Conservation (phyloP, 2,888 invertebrate genomes). For the Empis stercorea region DNA sequence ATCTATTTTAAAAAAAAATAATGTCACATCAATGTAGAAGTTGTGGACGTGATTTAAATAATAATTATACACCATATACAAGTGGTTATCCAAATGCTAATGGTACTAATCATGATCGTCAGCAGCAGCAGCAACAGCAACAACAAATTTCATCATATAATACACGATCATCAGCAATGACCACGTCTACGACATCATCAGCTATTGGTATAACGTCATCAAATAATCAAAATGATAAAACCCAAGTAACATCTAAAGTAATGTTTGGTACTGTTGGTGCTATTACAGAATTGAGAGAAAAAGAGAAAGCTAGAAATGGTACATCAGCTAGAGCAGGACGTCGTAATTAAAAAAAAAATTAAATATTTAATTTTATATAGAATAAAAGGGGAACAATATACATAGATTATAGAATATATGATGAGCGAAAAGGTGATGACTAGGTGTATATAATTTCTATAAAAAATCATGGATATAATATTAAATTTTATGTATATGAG, state of each 20-base stretch:
- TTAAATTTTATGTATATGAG: too few species aligned
- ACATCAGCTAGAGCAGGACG: conserved; percentile 32
- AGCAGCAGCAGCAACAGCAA: conserved; percentile 2
- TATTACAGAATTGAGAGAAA: conserved; percentile 59
- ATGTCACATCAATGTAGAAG: conserved; percentile 38
- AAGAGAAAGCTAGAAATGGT: conserved; percentile 52
- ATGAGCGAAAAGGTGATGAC: not conserved
- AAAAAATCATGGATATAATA: too few species aligned
- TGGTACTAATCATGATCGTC: conserved; percentile 28
- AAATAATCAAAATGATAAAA: too few species aligned
- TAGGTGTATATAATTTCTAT: not conserved
- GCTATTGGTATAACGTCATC: not conserved
- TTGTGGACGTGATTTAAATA: conserved; percentile 37
- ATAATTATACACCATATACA: conserved; percentile 35
- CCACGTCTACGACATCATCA: conserved; percentile 15
- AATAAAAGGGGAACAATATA: too few species aligned
- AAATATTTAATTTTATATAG: not conserved
- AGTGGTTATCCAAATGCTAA: conserved; percentile 32
- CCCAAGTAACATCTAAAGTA: conserved; percentile 56
- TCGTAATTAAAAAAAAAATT: conserved; percentile 26
- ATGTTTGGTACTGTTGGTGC: conserved; percentile 59
- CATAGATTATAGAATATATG: not conserved
- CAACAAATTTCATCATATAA: conserved; percentile 16
- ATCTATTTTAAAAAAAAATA: conserved; percentile 12
- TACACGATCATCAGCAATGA: conserved; percentile 12